phyloP scores from a whole-genome alignment of 2,113 vertebrate species.

The Sitta europaea region DNA sequence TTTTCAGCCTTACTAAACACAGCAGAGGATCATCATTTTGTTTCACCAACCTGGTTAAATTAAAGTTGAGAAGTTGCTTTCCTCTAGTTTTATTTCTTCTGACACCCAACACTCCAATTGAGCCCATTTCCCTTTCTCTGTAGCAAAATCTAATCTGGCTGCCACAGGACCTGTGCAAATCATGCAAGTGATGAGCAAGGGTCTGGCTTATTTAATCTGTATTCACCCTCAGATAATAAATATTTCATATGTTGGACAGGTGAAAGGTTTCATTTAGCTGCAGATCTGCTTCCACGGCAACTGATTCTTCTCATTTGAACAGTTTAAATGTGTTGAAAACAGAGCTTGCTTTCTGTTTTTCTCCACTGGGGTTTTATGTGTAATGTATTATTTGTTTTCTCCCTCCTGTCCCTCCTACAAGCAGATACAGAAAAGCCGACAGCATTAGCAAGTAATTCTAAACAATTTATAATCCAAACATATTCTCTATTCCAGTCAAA shows the following conservation, averaged over 20 bases:
- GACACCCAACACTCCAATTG: neutral
- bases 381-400: neutral
- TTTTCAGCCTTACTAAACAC: neutral
- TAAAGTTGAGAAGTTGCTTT: neutral
- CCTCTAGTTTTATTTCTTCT: neutral
- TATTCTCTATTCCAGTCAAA: constrained; percentile 13
- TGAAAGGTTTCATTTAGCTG: constrained; percentile 53
- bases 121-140: neutral
- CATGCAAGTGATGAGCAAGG: neutral
- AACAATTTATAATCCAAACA: constrained; percentile 38
- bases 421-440: neutral
- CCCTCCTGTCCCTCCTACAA: neutral
- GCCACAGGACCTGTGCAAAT: neutral
- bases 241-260: constrained; percentile 52
- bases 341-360: constrained; percentile 16
- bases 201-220: constrained; percentile 30
- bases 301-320: constrained; percentile 2
- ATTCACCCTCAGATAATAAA: constrained; percentile 41
- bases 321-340: constrained; percentile 32
- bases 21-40: neutral
- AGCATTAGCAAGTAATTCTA: constrained; percentile 38
- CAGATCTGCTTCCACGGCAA: constrained; percentile 49
- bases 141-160: constrained; percentile 33
- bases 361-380: neutral
- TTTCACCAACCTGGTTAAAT: neutral